A percentile compares a stretch with the other conserved stretches of the same genome.
phyloP scores from a whole-genome alignment of 2,113 vertebrate species.

The Pelobates fuscus region DNA sequence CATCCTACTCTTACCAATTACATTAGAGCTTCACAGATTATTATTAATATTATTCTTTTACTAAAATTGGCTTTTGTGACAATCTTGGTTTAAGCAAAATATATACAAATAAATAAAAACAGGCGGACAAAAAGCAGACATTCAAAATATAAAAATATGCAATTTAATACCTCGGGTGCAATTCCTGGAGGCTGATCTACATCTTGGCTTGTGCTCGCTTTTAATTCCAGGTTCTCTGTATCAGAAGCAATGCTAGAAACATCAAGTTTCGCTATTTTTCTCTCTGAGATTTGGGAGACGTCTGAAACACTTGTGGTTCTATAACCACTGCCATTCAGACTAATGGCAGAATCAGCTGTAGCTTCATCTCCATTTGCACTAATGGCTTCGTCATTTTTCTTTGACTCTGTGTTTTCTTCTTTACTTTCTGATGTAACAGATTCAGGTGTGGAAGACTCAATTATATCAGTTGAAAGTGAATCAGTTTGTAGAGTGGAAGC shows the following conservation, averaged over 20 bases:
- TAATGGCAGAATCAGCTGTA: constrained; percentile 41
- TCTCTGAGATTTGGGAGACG: constrained; percentile 72
- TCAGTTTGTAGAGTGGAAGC: not conserved
- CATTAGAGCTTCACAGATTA: no score
- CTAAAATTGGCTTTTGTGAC: no score
- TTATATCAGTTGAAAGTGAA: constrained; percentile 46
- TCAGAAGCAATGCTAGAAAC: constrained; percentile 92
- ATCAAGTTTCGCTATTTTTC: constrained; percentile 88
- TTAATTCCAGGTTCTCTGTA: constrained; percentile 88
- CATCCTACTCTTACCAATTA: no score
- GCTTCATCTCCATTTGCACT: constrained; percentile 42
- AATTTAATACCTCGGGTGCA: constrained; percentile 62
- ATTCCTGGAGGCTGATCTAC: constrained; percentile 51
- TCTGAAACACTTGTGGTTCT: constrained; percentile 36
- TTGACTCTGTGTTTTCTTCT: constrained; percentile 19
- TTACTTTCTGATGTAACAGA: constrained; percentile 29
- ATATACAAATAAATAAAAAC: no score
- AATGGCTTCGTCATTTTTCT: constrained; percentile 47
- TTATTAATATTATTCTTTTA: no score
- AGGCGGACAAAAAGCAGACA: no score
- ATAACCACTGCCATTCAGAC: constrained; percentile 19
- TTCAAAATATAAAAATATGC: no score
- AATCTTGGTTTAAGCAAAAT: no score
- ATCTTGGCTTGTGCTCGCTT: constrained; percentile 65
- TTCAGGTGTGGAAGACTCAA: constrained; percentile 32